phyloP scores from a whole-genome alignment of 2,888 invertebrate genomes.

The Thereva nobilitata region DNA sequence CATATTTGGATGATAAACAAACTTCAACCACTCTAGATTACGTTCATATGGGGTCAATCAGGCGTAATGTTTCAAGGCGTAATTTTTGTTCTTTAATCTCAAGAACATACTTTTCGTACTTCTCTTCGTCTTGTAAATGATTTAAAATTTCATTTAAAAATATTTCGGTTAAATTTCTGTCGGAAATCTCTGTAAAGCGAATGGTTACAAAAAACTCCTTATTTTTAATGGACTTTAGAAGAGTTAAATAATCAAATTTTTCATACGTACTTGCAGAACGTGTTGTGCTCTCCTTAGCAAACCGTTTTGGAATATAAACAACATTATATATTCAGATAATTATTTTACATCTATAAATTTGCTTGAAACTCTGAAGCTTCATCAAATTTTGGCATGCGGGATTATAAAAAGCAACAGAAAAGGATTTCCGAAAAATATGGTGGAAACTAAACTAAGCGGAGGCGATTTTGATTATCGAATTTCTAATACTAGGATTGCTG shows the following conservation, averaged over 20 bases:
- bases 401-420: no score
- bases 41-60: constrained; percentile 57
- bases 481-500: no score
- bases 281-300: no score
- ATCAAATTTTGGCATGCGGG: no score
- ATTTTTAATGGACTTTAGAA: constrained; percentile 50
- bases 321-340: no score
- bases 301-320: no score
- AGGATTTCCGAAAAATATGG: no score
- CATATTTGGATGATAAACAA: constrained; percentile 54
- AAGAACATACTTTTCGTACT: constrained; percentile 46
- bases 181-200: constrained; percentile 51
- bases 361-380: no score
- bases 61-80: constrained; percentile 54
- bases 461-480: no score
- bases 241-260: constrained; percentile 47
- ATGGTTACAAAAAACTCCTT: constrained; percentile 53
- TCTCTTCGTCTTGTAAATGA: constrained; percentile 48
- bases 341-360: no score
- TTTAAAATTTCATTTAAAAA: constrained; percentile 51
- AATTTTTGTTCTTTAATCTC: constrained; percentile 55
- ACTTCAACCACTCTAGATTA: constrained; percentile 56
- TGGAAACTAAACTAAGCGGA: no score
- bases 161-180: constrained; percentile 49
- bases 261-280: no score